Evolutionary conservation across 2,888 invertebrate genomes (phyloP).

Genomic region (Stenodera caucasica): DNA sequence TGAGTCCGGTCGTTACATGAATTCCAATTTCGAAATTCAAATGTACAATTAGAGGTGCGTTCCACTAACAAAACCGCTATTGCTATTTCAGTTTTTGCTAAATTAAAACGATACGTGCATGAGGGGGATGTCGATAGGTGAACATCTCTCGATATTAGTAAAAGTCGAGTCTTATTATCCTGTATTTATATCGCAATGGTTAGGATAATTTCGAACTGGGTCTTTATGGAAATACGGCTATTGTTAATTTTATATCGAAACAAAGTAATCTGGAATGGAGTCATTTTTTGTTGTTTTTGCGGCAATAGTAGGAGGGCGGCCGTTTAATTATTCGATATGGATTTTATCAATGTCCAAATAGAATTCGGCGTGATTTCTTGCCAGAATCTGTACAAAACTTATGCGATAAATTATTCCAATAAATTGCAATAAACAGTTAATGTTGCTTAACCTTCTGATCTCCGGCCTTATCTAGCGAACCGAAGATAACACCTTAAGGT

Average conservation of each 20-base stretch:
- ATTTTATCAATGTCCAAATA: conserved; percentile 32
- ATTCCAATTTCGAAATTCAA: conserved; percentile 53
- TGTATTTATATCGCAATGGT: conserved; percentile 43
- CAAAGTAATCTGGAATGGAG: neutral
- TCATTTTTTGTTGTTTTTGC: too few relatives aligned
- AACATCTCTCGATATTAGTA: neutral
- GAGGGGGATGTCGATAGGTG: neutral
- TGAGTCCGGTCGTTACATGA: conserved; percentile 48
- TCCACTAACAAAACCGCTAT: neutral
- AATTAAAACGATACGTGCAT: neutral
- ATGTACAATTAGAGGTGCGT: conserved; percentile 41
- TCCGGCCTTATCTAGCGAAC: conserved; percentile 50
- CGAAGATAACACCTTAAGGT: conserved; percentile 53
- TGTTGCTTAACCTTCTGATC: conserved; percentile 57
- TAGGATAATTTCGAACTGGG: conserved; percentile 39
- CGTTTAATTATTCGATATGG: conserved; percentile 25
- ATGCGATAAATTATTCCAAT: conserved; percentile 44
- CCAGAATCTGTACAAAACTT: conserved; percentile 33
- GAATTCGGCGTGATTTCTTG: conserved; percentile 29
- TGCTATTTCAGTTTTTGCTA: neutral
- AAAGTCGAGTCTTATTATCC: conserved; percentile 36
- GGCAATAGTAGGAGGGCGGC: too few relatives aligned
- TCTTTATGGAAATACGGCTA: conserved; percentile 39
- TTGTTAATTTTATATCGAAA: conserved; percentile 21
- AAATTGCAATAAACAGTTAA: conserved; percentile 55